Evolutionary conservation across 2,888 invertebrate genomes (phyloP).

Genomic region (Mellilla xanthometata): DNA sequence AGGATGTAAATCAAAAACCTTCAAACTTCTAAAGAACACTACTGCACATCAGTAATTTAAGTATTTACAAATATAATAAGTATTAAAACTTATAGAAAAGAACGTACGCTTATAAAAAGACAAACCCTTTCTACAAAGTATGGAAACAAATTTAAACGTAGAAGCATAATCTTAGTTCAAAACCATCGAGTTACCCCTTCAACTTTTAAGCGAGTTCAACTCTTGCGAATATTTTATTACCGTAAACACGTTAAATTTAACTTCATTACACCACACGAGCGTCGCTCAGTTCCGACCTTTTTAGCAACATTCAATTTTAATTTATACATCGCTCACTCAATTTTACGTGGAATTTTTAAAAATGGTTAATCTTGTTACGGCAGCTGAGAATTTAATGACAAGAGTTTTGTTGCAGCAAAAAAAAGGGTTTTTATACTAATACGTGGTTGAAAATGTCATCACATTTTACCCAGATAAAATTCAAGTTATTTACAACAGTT

Average conservation of each 20-base stretch:
- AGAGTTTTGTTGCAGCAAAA: slow-evolving; percentile 1
- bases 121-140: background rate
- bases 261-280: slow-evolving; percentile 46
- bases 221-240: slow-evolving; percentile 59
- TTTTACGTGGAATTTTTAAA: slow-evolving; percentile 31
- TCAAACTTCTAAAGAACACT: too few relatives aligned
- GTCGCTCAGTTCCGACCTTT: slow-evolving; percentile 40
- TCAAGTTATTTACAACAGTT: too few relatives aligned
- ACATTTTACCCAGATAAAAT: too few relatives aligned
- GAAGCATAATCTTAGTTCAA: slow-evolving; percentile 39
- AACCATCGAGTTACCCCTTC: slow-evolving; percentile 38
- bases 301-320: slow-evolving; percentile 49
- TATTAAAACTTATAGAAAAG: too few relatives aligned
- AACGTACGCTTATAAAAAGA: too few relatives aligned
- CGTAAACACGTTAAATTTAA: slow-evolving; percentile 55
- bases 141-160: slow-evolving; percentile 6
- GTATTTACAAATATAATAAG: too few relatives aligned
- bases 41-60: too few relatives aligned
- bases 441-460: too few relatives aligned
- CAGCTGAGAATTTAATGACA: background rate
- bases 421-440: too few relatives aligned
- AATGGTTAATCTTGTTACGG: slow-evolving; percentile 27
- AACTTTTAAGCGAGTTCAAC: slow-evolving; percentile 43
- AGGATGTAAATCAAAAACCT: too few relatives aligned
- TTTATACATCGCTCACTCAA: slow-evolving; percentile 33